Evolutionary conservation across 2,888 invertebrate species (phyloP), one percentile per base, ranked within the genome.

Genomic region (Dromius quadrimaculatus): DNA sequence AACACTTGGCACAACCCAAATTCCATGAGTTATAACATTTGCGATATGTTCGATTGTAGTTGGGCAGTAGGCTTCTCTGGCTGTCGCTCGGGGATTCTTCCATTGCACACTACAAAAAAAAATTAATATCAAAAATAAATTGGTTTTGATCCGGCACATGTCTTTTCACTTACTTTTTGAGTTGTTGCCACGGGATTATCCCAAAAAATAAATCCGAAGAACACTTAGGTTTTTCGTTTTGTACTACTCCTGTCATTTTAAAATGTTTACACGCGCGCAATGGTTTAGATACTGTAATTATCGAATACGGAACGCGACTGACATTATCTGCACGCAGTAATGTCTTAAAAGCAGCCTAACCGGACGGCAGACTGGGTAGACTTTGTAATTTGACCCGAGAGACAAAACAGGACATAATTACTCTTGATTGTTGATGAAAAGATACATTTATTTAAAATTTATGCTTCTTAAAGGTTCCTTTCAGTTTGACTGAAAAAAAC

Each of bases 41-140:
- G 97, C 96, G 72, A 95, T 84, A 80, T 97, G 95, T 82, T 97
- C 97, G 74, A 94, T 87, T 84, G 92, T 83, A 19, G 97, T 95
- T 45, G 97, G 96, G 75, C 89, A 87, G 82, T 97, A 97, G 1
- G 95, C 94, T 81, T 89, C 88, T 79, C 90, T 89, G 28, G 89
- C 86, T 71, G 86, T 85, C 57, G 93, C 92, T 78, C 87, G 87
- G 76, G 87, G 86, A 84, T 94, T 94, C 88, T 90, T 93, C 93
- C 93, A 93, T 83, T 90, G 77, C 74, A 83, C 75, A 72, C 83
- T 83, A 70, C 54, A 79, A 77, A 61, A 9, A 64, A 54, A 41
- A 8, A 5, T 41, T 28, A 41, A 8, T 15, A 23, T 20, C n/a
- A n/a, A n/a, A n/a, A n/a, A n/a, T n/a, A n/a, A n/a, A n/a, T n/a